Percentiles rank a stretch among this genome's conserved stretches.
Evolutionary conservation across 1,140 invertebrate genomes (phyloP).

Genomic region (Amyelois transitella): DNA sequence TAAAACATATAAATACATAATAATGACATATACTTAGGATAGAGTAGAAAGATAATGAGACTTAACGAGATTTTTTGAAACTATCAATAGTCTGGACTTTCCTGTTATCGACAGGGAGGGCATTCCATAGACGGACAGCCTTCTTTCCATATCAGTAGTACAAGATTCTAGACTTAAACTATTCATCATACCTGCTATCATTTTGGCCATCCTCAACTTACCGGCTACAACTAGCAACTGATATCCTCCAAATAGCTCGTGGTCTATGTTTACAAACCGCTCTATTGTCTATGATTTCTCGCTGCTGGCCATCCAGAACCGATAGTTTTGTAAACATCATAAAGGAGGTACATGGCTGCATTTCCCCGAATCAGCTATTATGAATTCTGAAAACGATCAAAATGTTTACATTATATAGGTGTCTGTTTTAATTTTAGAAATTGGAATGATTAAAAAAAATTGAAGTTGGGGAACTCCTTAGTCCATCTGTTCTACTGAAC

Average conservation of each 20-base stretch:
- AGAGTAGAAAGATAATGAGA: too few species aligned
- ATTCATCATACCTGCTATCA: background rate
- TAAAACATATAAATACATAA: too few species aligned
- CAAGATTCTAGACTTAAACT: too few species aligned
- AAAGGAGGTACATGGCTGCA: constrained; percentile 7
- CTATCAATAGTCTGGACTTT: too few species aligned
- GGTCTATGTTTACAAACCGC: background rate
- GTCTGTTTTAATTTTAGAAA: background rate
- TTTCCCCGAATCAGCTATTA: background rate
- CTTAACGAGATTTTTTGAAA: too few species aligned
- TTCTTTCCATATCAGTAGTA: too few species aligned
- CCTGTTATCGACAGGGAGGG: too few species aligned
- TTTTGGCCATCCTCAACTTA: background rate
- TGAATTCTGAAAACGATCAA: constrained; percentile 11
- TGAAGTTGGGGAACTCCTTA: too few species aligned
- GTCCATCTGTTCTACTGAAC: too few species aligned
- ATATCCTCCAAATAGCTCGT: background rate
- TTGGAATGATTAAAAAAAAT: too few species aligned
- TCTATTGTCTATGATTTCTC: constrained; percentile 6
- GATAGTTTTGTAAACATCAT: constrained; percentile 6
- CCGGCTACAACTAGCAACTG: background rate
- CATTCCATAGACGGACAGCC: too few species aligned
- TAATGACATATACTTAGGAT: too few species aligned
- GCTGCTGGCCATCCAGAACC: background rate
- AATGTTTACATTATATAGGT: background rate